Base-by-base conservation (phyloP, 2,113 vertebrate species). In the Albula glossodonta region DNA sequence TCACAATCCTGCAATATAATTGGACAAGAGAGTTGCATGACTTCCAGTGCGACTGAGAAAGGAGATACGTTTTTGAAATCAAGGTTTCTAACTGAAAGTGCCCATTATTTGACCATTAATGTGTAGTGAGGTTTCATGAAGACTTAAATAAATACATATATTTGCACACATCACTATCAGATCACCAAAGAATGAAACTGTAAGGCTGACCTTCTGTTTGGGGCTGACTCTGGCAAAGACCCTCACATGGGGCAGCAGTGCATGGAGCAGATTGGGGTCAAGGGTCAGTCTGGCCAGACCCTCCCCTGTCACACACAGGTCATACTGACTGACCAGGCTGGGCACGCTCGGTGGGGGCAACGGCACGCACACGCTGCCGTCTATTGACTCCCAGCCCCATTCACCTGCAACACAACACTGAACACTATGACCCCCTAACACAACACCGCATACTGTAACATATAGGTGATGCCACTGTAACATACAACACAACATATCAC, bases 271-370 rank as follows among this genome's bases (percentile, higher is more conserved):
- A 12, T 0, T 84, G 8, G 93, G 80, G 50, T 96, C 93, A 48
- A 86, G 85, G 88, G 90, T 94, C 2, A 99, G 92, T 90, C 93
- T 94, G 25, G 94, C 89, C 66, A 99, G 94, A 0, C 97, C 97
- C 13, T 99, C 98, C 0, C 98, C 98, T 0, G 98, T 99, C 60
- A 99, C 92, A 78, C 98, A 99, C 0, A 99, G 94, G 81, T 98
- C 97, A 0, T 96, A 95, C 15, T 90, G 86, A 8, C 0, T 78
- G 4, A 96, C 87, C 66, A 99, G 94, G 0, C 93, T 90, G 2
- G 86, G 88, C 4, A 94, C 83, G 0, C 95, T 94, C 1, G 88
- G 83, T 0, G 93, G 94, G 2, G 92, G 84, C 2, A 94, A 51
- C 0, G 97, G 95, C 4, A 96, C 87, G 0, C 49, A 3, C 0